Base-by-base conservation (phyloP, 2,113 vertebrate genomes). In the Tetrao urogallus region DNA sequence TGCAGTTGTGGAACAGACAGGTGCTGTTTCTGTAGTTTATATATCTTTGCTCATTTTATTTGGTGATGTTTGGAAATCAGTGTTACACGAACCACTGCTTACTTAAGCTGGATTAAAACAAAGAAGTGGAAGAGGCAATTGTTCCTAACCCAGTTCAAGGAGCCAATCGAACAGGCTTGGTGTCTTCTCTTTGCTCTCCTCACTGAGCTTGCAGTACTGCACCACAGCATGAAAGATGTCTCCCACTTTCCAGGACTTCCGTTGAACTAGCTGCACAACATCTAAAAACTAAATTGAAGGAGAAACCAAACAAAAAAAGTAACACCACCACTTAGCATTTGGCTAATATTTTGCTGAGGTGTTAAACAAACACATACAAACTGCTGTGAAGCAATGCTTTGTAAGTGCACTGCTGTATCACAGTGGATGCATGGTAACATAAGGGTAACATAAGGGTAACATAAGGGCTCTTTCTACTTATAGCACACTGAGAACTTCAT, bases 131-230 rank as follows among this genome's bases (percentile, higher is more conserved):
- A 18, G 34, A 9, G n/a, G 22, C 6, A 38, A n/a, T 27, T 19
- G 64, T 57, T 20, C 36, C 96, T 98, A 99, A 94, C 98, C 98
- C 69, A 98, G 87, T 87, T 99, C 98, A 19, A 99, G 94, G 27
- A 99, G 98, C 99, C 99, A 99, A 14, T 99, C 99, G 36, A 99
- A 99, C 61, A 99, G 98, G 96, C 99, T 98, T 7, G 98, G 98
- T 20, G 96, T 85, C 43, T 85, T 79, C 8, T 76, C 96, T 74
- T 95, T 97, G 74, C 91, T 92, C 67, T 98, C 98, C 50, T 98
- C 97, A 8, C 97, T 98, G 47, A 98, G 97, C 88, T 98, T 98
- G 97, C 98, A 99, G 97, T 99, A 99, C 90, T 98, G 98, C 88
- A 99, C 97, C 82, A 99, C 98, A 0, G 99, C 98, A 0, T 98